Evolutionary conservation across 2,888 invertebrate genomes (phyloP).

Genomic region (Dynastes tityus): DNA sequence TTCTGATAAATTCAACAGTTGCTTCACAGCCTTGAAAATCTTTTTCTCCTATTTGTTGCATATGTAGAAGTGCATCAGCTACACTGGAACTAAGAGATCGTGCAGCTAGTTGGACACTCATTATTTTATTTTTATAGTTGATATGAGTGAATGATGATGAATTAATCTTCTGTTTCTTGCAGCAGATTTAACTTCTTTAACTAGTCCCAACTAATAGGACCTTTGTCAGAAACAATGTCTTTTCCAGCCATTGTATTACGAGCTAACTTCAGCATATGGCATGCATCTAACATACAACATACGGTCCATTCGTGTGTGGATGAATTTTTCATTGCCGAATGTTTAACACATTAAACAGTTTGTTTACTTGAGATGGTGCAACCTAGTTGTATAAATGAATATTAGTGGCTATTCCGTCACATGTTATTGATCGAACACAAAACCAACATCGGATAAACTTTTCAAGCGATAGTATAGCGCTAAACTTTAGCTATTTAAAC

Average conservation of each 20-base stretch:
- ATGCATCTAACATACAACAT: conserved; percentile 37
- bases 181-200: conserved; percentile 28
- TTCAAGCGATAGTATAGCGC: no score
- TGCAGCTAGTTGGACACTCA: conserved; percentile 54
- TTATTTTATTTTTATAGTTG: conserved; percentile 50
- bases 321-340: neutral
- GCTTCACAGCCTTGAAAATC: conserved; percentile 46
- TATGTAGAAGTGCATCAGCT: conserved; percentile 50
- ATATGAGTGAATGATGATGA: conserved; percentile 48
- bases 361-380: neutral
- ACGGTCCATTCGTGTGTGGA: neutral
- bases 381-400: neutral
- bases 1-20: conserved; percentile 48
- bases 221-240: neutral
- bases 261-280: conserved; percentile 23
- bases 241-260: conserved; percentile 10
- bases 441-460: no score
- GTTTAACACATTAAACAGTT: neutral
- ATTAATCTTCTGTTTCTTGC: conserved; percentile 49
- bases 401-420: conserved; percentile 17
- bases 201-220: neutral
- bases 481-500: no score
- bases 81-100: conserved; percentile 54
- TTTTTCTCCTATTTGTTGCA: conserved; percentile 6
- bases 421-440: conserved; percentile 18